A percentile compares a stretch with the other conserved stretches of the same genome.
Conservation (phyloP, 2,888 invertebrate genomes). For the Piscicola geometra region DNA sequence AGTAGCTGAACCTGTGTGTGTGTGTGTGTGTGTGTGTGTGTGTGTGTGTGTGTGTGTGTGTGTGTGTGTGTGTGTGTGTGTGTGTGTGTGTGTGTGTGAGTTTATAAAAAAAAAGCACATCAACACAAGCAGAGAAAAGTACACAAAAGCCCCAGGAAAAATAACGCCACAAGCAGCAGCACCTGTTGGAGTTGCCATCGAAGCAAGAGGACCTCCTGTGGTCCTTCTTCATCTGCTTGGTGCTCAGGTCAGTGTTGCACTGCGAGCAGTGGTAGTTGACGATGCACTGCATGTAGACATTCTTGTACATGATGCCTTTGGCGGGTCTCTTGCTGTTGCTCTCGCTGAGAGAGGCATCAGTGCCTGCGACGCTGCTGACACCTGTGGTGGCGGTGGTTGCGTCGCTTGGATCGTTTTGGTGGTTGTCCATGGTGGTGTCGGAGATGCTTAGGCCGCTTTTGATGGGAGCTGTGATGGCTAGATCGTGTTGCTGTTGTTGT, state of each 20-base stretch:
- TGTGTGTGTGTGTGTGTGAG: too few relatives aligned
- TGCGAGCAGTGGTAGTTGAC: constrained; percentile 37
- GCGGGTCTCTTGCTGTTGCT: constrained; percentile 22
- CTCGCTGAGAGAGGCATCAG: neutral
- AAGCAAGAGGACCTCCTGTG: constrained; percentile 35
- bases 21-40: too few relatives aligned
- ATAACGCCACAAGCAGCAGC: too few relatives aligned
- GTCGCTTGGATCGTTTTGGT: neutral
- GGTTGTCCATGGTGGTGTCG: neutral
- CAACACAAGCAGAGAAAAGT: neutral
- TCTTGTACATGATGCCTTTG: constrained; percentile 38
- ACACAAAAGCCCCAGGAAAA: neutral
- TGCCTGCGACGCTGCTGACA: neutral
- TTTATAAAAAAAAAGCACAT: neutral
- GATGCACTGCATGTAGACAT: constrained; percentile 38
- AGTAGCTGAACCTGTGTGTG: constrained; percentile 30
- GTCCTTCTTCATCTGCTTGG: constrained; percentile 36
- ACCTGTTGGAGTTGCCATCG: constrained; percentile 30
- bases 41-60: too few relatives aligned
- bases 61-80: too few relatives aligned
- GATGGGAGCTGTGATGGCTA: neutral
- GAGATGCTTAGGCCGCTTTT: neutral
- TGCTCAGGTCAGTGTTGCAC: constrained; percentile 36
- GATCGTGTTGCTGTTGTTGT: too few relatives aligned
- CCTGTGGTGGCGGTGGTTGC: too few relatives aligned